These are phyloP conservation scores for Lasioglossum villosulum DNA, from an alignment of 2,888 invertebrate genomes.

Conservation along the genomic window DNA sequence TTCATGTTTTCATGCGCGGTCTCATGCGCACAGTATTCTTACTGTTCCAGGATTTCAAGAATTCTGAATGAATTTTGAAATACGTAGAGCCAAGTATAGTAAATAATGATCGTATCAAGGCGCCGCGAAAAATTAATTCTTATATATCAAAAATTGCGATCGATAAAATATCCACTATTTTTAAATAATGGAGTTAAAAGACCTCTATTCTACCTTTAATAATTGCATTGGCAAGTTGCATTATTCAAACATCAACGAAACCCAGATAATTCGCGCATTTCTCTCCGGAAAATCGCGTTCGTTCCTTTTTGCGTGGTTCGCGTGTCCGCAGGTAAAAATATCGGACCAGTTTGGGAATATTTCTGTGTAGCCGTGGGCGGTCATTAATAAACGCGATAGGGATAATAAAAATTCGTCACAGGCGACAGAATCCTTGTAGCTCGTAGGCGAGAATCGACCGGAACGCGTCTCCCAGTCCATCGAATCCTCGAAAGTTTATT, in stretches of 20 bases:
- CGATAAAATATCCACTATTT: no score
- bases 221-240: neutral
- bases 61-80: no score
- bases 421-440: neutral
- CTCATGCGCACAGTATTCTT: no score
- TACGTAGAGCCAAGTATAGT: no score
- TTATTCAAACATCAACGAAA: neutral
- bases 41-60: no score
- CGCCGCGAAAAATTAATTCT: no score
- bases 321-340: neutral
- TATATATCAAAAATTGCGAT: no score
- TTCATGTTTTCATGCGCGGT: no score
- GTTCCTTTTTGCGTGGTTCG: neutral
- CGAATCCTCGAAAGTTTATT: conserved; percentile 19
- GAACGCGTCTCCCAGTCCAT: neutral
- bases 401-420: neutral
- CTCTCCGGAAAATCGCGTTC: neutral
- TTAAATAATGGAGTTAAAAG: no score
- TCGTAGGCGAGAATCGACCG: neutral
- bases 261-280: neutral
- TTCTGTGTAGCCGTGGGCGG: neutral
- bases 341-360: neutral
- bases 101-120: no score
- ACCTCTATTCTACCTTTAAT: no score
- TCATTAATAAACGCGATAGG: neutral